Conservation (phyloP, 2,888 invertebrate genomes). For the Drosophila infuscata region DNA sequence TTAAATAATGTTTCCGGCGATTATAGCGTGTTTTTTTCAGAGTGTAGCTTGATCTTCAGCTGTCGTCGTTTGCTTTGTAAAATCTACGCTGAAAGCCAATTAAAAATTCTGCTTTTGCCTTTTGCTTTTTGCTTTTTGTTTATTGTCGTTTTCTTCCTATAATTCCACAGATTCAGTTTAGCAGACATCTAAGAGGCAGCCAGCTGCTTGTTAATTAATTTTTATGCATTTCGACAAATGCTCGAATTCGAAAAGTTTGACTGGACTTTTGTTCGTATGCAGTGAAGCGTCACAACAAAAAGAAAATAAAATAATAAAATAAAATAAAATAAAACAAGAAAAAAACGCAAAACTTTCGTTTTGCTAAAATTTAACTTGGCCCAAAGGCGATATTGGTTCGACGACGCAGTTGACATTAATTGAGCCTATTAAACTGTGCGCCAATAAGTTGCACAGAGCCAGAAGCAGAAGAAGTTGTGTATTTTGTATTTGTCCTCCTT, state of each 20-base stretch:
- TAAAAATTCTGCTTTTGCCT: slow-evolving; percentile 69
- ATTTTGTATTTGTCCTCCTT: slow-evolving; percentile 19
- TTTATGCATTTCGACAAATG: slow-evolving; percentile 77
- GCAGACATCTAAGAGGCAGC: slow-evolving; percentile 26
- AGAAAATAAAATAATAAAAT: not conserved
- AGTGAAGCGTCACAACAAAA: slow-evolving; percentile 49
- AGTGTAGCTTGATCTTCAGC: not conserved
- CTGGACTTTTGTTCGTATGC: slow-evolving; percentile 42
- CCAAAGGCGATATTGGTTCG: slow-evolving; percentile 32
- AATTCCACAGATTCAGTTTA: slow-evolving; percentile 39
- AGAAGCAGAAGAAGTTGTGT: slow-evolving; percentile 39
- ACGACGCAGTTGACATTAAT: slow-evolving; percentile 74
- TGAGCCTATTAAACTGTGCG: slow-evolving; percentile 70
- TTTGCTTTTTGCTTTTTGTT: slow-evolving; percentile 26
- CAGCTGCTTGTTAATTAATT: slow-evolving; percentile 75
- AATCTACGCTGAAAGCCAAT: slow-evolving; percentile 69
- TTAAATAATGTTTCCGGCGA: not conserved
- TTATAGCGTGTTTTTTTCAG: too few relatives aligned
- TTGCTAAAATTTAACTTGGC: slow-evolving; percentile 64
- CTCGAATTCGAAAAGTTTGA: slow-evolving; percentile 62
- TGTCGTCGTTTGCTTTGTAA: slow-evolving; percentile 24
- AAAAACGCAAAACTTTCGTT: not conserved
- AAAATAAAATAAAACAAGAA: slow-evolving; percentile 30
- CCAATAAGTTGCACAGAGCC: slow-evolving; percentile 69
- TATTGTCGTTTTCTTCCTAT: slow-evolving; percentile 35